phyloP scores from a whole-genome alignment of 2,113 vertebrate genomes.

The Rhombomys opimus region DNA sequence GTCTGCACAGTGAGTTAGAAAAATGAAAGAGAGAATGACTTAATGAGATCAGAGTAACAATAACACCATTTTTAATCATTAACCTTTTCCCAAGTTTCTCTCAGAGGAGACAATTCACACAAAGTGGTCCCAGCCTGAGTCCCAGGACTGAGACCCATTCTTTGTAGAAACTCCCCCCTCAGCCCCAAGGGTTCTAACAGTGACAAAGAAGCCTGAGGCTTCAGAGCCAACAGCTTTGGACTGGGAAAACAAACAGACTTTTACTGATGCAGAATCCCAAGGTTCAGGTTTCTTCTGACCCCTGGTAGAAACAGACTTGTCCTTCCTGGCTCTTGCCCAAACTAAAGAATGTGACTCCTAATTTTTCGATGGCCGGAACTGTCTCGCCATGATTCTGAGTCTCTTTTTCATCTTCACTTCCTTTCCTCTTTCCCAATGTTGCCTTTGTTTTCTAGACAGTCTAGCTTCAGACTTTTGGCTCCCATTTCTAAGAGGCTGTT shows the following conservation, averaged over 20 bases:
- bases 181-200: neutral
- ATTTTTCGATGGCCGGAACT: conserved; percentile 23
- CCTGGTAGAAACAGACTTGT: conserved; percentile 29
- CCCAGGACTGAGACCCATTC: neutral
- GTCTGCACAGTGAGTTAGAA: conserved; percentile 25
- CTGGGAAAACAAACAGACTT: conserved; percentile 75
- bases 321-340: conserved; percentile 57
- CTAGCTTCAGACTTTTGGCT: conserved; percentile 24
- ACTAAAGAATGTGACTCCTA: conserved; percentile 34
- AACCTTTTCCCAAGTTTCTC: neutral
- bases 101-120: neutral
- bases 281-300: conserved; percentile 61
- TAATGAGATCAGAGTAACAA: conserved; percentile 62
- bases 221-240: conserved; percentile 10
- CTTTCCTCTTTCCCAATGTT: conserved; percentile 34
- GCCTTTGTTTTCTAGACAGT: conserved; percentile 44
- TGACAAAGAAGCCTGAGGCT: conserved; percentile 41
- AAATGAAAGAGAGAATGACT: conserved; percentile 70
- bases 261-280: conserved; percentile 7
- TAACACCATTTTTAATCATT: conserved; percentile 59
- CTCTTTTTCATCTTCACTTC: conserved; percentile 65
- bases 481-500: neutral
- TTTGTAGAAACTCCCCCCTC: conserved; percentile 6
- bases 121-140: conserved; percentile 32
- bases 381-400: neutral